These are phyloP conservation scores for Tetragnatha versicolor DNA, from an alignment of 1,140 invertebrate species.

Conservation along the genomic window DNA sequence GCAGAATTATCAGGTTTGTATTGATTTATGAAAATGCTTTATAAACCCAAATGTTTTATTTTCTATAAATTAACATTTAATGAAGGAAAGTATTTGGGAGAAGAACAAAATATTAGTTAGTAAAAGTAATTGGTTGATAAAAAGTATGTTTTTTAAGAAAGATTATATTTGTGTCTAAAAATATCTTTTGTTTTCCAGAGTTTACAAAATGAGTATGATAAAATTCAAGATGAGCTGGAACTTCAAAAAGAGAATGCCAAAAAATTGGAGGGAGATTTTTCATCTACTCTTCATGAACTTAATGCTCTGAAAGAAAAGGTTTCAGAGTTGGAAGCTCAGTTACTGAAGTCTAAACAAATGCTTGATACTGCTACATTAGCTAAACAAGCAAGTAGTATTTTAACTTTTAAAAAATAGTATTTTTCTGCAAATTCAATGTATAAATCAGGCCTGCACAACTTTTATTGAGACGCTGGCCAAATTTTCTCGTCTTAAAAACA, in stretches of 20 bases:
- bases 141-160: background rate
- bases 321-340: conserved; percentile 59
- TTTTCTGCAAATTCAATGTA: too few relatives aligned
- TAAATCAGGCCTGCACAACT: too few relatives aligned
- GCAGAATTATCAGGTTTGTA: conserved; percentile 56
- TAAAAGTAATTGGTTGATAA: background rate
- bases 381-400: conserved; percentile 34
- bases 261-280: conserved; percentile 63
- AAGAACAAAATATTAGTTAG: too few relatives aligned
- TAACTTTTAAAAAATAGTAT: too few relatives aligned
- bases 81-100: too few relatives aligned
- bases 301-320: conserved; percentile 56
- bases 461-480: too few relatives aligned
- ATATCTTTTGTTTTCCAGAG: conserved; percentile 60
- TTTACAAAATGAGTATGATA: conserved; percentile 68
- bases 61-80: too few relatives aligned
- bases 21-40: background rate
- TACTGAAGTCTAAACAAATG: conserved; percentile 52
- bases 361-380: conserved; percentile 28
- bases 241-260: conserved; percentile 63
- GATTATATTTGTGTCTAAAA: background rate
- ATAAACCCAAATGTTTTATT: background rate
- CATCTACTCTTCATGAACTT: conserved; percentile 27
- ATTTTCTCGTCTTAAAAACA: too few relatives aligned
- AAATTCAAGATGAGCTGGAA: conserved; percentile 67